A percentile compares a stretch with the other conserved stretches of the same genome.
Evolutionary conservation across 1,140 invertebrate genomes (phyloP).

Genomic region (Agrilus planipennis): DNA sequence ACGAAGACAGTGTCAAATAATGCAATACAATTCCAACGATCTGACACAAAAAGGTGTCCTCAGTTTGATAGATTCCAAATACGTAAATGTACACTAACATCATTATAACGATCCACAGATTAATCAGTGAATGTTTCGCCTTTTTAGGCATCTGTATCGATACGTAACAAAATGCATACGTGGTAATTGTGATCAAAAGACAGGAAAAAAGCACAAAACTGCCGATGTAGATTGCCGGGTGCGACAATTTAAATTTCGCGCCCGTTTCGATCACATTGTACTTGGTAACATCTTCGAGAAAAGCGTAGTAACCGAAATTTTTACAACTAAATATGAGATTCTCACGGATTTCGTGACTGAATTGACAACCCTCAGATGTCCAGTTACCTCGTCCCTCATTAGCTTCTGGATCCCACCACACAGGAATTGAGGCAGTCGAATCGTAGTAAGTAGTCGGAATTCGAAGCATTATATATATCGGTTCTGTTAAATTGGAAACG

Average conservation of each 20-base stretch:
- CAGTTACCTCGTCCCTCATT: conserved; percentile 51
- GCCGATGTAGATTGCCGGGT: conserved; percentile 72
- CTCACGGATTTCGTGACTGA: conserved; percentile 45
- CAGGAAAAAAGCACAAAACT: conserved; percentile 63
- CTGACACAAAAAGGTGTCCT: conserved; percentile 65
- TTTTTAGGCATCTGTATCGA: conserved; percentile 75
- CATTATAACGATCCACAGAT: conserved; percentile 71
- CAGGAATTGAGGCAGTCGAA: conserved; percentile 42
- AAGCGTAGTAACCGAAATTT: conserved; percentile 67
- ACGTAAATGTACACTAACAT: conserved; percentile 67
- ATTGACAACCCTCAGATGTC: conserved; percentile 54
- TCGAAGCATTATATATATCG: conserved; percentile 53
- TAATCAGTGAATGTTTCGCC: conserved; percentile 73
- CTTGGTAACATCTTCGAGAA: conserved; percentile 53
- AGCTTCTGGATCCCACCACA: conserved; percentile 53
- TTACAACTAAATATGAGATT: conserved; percentile 68
- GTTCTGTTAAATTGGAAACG: conserved; percentile 48
- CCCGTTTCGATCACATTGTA: conserved; percentile 37
- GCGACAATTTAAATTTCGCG: conserved; percentile 57
- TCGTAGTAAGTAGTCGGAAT: conserved; percentile 32
- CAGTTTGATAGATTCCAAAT: conserved; percentile 75
- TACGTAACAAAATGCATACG: conserved; percentile 62
- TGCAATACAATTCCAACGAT: conserved; percentile 69
- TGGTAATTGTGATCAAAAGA: conserved; percentile 60
- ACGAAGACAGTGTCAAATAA: conserved; percentile 69